phyloP scores from a whole-genome alignment of 2,113 vertebrate genomes.

The Sceloporus tristichus region DNA sequence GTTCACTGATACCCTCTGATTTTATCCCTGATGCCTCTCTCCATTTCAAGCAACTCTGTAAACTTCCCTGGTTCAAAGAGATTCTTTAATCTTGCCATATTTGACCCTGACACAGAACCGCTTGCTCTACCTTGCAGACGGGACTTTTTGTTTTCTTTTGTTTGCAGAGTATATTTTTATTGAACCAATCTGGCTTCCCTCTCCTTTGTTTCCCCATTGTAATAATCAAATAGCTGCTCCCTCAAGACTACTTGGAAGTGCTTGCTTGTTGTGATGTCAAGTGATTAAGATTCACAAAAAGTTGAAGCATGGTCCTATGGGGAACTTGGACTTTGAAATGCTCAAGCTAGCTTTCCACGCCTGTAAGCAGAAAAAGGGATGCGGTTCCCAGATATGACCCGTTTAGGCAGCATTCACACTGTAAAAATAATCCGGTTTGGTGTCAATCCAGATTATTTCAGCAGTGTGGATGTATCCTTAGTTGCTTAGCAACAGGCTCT shows the following conservation, averaged over 20 bases:
- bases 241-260: conserved; percentile 26
- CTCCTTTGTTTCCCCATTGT: background rate
- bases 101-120: conserved; percentile 30
- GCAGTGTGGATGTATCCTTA: background rate
- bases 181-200: background rate
- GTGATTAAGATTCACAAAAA: conserved; percentile 29
- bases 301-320: background rate
- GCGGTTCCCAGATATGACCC: conserved; percentile 9
- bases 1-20: conserved; percentile 16
- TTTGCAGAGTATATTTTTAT: conserved; percentile 16
- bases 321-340: conserved; percentile 17
- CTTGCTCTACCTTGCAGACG: conserved; percentile 32
- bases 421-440: no score
- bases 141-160: background rate
- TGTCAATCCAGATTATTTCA: no score
- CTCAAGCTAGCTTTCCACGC: background rate
- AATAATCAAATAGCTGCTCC: background rate
- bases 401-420: no score
- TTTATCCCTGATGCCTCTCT: background rate
- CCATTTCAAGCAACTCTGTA: conserved; percentile 34
- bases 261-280: conserved; percentile 23
- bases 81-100: conserved; percentile 29
- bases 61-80: conserved; percentile 36
- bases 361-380: background rate
- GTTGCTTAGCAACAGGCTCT: conserved; percentile 59